A percentile compares a stretch with the other conserved stretches of the same genome.
phyloP scores from a whole-genome alignment of 2,888 invertebrate species.

The Sarcophaga variegata region DNA sequence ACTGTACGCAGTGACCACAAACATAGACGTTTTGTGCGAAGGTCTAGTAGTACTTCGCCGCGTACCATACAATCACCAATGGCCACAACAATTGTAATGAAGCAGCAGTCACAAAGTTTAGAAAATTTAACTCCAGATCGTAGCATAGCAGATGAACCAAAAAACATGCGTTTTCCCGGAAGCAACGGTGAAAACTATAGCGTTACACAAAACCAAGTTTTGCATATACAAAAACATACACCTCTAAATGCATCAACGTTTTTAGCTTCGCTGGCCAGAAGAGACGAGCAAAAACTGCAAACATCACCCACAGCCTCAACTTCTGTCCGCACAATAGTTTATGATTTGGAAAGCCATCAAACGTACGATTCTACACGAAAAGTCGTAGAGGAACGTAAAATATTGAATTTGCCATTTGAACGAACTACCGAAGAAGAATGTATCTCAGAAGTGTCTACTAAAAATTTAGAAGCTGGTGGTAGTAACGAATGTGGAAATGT shows the following conservation, averaged over 20 bases:
- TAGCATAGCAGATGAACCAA: constrained; percentile 83
- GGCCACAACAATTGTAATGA: constrained; percentile 77
- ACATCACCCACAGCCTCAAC: constrained; percentile 71
- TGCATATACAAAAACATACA: constrained; percentile 87
- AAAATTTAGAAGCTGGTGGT: constrained; percentile 16
- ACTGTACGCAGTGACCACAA: constrained; percentile 74
- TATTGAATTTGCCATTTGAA: constrained; percentile 74
- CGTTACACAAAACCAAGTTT: constrained; percentile 94
- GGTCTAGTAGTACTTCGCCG: constrained; percentile 81
- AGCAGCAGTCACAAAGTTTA: constrained; percentile 82
- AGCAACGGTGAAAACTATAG: constrained; percentile 93
- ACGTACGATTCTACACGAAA: constrained; percentile 76
- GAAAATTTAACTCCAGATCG: constrained; percentile 80
- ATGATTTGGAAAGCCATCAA: constrained; percentile 86
- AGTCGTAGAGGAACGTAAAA: constrained; percentile 74
- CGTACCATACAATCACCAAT: constrained; percentile 74
- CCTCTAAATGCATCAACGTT: constrained; percentile 65
- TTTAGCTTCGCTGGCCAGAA: constrained; percentile 50
- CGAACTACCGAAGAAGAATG: constrained; percentile 57
- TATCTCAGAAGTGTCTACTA: constrained; percentile 34
- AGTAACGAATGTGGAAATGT: constrained; percentile 25
- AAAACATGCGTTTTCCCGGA: constrained; percentile 92
- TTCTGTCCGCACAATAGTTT: constrained; percentile 88
- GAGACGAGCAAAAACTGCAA: constrained; percentile 62
- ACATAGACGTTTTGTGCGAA: constrained; percentile 76